Percentiles rank a stretch among this genome's conserved stretches.
phyloP scores from a whole-genome alignment of 2,888 invertebrate genomes.

The Steinernema carpocapsae region DNA sequence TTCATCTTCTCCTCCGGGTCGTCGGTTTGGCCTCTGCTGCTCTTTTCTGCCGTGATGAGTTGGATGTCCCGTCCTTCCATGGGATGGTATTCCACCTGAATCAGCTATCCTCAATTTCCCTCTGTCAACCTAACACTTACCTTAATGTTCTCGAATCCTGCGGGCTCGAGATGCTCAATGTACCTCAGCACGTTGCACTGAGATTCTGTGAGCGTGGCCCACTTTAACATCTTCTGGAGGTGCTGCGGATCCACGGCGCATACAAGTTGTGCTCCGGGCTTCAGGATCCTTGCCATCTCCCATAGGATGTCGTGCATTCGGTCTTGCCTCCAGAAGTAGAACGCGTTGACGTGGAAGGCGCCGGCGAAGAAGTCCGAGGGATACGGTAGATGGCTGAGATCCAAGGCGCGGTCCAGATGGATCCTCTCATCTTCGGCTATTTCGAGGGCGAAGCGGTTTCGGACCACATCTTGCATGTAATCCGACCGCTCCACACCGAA shows the following conservation, averaged over 20 bases:
- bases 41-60: not conserved
- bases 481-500: constrained; percentile 62
- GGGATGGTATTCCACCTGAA: constrained; percentile 10
- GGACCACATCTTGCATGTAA: constrained; percentile 56
- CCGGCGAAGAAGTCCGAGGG: constrained; percentile 61
- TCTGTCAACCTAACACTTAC: constrained; percentile 38
- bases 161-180: constrained; percentile 51
- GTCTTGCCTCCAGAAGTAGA: constrained; percentile 60
- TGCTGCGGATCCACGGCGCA: constrained; percentile 58
- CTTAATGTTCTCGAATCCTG: constrained; percentile 55
- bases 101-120: not conserved
- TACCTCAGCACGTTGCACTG: constrained; percentile 62
- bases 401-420: constrained; percentile 51
- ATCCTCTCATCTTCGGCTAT: constrained; percentile 52
- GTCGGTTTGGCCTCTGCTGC: not conserved
- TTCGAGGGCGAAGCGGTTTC: constrained; percentile 56
- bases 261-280: constrained; percentile 54
- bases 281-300: constrained; percentile 58
- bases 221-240: constrained; percentile 50
- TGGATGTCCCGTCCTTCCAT: not conserved
- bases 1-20: constrained; percentile 19
- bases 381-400: constrained; percentile 61
- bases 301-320: constrained; percentile 52
- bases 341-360: constrained; percentile 63
- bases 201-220: constrained; percentile 48